phyloP scores from a whole-genome alignment of 2,888 invertebrate genomes.

The Tenodera sinensis region DNA sequence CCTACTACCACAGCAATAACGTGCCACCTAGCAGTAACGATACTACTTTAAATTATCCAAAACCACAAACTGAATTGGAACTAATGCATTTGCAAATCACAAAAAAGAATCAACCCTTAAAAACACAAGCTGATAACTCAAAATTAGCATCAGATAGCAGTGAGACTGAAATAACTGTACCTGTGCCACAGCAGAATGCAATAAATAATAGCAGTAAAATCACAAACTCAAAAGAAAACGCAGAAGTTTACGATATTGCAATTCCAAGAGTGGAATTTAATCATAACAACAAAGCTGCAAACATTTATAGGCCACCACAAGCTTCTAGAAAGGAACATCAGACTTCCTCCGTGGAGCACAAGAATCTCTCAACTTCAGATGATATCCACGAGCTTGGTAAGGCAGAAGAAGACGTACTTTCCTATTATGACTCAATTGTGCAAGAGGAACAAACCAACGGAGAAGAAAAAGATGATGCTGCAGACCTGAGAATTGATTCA shows the following conservation, averaged over 20 bases:
- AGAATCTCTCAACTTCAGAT: neutral
- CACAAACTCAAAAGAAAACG: neutral
- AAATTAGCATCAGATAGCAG: neutral
- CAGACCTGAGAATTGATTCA: neutral
- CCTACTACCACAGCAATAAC: neutral
- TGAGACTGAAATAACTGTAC: neutral
- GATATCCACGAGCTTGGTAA: neutral
- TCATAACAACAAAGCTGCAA: neutral
- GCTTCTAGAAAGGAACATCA: neutral
- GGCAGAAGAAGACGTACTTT: constrained; percentile 17
- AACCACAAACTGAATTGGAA: neutral
- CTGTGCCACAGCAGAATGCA: neutral
- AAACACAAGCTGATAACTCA: neutral
- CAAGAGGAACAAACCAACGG: neutral
- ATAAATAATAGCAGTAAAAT: neutral
- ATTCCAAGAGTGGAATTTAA: neutral
- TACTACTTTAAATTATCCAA: neutral
- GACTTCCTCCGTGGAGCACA: neutral
- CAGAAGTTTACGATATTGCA: neutral
- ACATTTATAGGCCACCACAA: neutral
- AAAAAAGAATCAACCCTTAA: neutral
- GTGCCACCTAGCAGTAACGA: neutral
- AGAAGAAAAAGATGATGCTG: neutral
- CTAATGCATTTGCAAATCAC: neutral
- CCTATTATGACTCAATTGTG: constrained; percentile 28